Evolutionary conservation across 2,888 invertebrate species (phyloP), one percentile per base, ranked within the genome.

Genomic region (Teleiodes luculella): DNA sequence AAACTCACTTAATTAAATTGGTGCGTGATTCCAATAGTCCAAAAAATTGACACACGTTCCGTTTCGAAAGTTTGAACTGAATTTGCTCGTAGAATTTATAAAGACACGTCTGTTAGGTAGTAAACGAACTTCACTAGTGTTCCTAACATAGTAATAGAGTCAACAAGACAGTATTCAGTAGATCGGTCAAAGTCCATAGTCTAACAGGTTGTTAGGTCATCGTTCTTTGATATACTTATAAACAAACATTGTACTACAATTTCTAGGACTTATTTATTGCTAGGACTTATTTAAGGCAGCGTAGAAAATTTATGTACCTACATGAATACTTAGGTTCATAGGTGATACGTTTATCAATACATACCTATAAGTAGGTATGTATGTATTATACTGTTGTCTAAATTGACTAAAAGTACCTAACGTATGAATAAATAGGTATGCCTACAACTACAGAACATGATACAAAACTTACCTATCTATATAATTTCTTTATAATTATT

Each of bases 1-100:
- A 39, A 33, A 57, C 63, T 68, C 66, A 67, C 58, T 66, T 68
- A 65, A 68, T 65, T 60, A 57, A 63, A 57, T 24, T 52, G 65
- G 64, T 68, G 65, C 55, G 63, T 52, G 52, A 56, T 59, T 50
- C 53, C 57, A 80, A 82, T 83, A 82, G 79, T 80, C 82, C 82
- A 82, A 79, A 70, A 72, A 67, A 66, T 62, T 70, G 60, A 63
- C 62, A 62, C 78, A 79, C 79, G 76, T 71, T 65, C 67, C 56
- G 55, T 55, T 63, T 57, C 41, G 55, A 59, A 62, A 54, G 16
- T 14, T 16, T 46, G 31, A 16, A 30, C 46, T 43, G 13, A 31
- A 30, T 30, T 10, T 2, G 10, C 31, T 46, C 6, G 24, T 46
- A n/a, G 14, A 46, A n/a, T n/a, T 46, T 31, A 30, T 24, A 20